Percentiles rank a stretch among this genome's conserved stretches.
These are phyloP conservation scores for Scolopax mira DNA, from an alignment of 2,113 vertebrate genomes.

Conservation along the genomic window DNA sequence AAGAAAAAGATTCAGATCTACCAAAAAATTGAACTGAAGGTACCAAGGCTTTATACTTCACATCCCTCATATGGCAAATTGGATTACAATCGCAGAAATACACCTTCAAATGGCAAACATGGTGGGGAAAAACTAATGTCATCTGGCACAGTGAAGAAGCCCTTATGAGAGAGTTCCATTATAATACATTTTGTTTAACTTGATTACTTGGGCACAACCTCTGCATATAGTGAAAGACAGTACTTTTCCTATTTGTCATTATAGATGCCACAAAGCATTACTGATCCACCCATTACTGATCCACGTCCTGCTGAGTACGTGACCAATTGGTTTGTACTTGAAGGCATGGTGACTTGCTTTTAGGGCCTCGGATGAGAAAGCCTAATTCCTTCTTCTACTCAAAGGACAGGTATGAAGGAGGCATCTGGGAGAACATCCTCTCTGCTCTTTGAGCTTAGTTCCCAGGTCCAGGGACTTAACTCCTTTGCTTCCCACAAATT, in stretches of 20 bases:
- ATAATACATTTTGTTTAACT: background rate
- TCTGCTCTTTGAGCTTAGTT: background rate
- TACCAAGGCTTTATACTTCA: background rate
- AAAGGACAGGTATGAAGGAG: background rate
- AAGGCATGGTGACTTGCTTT: background rate
- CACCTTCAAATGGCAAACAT: background rate
- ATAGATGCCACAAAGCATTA: background rate
- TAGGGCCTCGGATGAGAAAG: background rate
- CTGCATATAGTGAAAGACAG: background rate
- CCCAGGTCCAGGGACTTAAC: too few relatives aligned
- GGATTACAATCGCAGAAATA: background rate
- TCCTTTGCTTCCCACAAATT: background rate
- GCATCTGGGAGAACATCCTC: background rate
- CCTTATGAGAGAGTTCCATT: background rate
- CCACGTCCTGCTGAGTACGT: background rate
- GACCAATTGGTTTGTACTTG: background rate
- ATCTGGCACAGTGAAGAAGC: background rate
- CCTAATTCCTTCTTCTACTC: background rate
- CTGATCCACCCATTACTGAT: accelerated
- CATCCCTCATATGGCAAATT: background rate
- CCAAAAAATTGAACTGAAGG: slow-evolving; percentile 7
- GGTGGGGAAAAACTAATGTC: background rate
- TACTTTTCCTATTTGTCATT: background rate
- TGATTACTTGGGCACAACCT: background rate
- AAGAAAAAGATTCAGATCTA: background rate